phyloP scores from a whole-genome alignment of 2,888 invertebrate species.

The Neoascia interrupta region DNA sequence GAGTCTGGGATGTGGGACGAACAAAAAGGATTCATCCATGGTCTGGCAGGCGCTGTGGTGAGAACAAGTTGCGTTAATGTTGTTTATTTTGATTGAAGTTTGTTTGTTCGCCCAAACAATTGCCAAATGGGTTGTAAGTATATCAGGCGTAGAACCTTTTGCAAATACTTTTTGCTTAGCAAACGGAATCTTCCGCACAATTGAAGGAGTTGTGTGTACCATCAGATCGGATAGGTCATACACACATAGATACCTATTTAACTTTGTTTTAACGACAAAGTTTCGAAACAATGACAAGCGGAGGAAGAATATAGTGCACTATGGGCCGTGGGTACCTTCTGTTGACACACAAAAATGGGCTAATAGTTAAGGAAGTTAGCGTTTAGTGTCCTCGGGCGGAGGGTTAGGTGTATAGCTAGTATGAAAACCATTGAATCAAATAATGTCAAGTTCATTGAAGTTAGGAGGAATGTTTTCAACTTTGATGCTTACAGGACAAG shows the following conservation, averaged over 20 bases:
- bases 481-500: conserved; percentile 9
- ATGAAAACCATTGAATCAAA: conserved; percentile 18
- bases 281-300: no score
- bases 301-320: no score
- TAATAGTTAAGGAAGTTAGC: not conserved
- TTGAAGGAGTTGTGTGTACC: no score
- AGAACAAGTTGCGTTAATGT: conserved; percentile 55
- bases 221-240: no score
- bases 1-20: not conserved
- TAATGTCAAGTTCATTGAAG: conserved; percentile 59
- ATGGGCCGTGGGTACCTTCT: no score
- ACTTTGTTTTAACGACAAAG: no score
- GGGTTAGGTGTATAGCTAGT: not conserved
- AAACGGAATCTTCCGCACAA: no score
- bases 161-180: no score
- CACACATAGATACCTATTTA: no score
- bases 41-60: conserved; percentile 5
- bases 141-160: no score
- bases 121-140: no score
- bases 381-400: not conserved
- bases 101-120: conserved; percentile 43
- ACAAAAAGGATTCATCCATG: not conserved
- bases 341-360: not conserved
- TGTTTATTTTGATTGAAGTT: conserved; percentile 60
- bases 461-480: conserved; percentile 6